Percentiles rank a stretch among this genome's conserved stretches.
Evolutionary conservation across 2,113 vertebrate genomes (phyloP).

Genomic region (Nanorana parkeri): DNA sequence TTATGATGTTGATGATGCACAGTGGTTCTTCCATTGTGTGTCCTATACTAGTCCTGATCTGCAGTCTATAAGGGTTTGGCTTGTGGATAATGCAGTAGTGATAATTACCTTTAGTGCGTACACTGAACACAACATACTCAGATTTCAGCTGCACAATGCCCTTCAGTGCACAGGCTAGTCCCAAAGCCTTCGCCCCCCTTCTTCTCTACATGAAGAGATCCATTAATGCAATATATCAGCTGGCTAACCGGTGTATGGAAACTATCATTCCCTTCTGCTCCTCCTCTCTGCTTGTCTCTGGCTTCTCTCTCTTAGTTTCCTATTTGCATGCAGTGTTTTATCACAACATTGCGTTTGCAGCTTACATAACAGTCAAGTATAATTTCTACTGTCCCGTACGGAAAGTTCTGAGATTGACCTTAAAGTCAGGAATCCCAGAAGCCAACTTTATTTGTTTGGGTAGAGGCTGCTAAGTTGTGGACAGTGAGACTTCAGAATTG

Average conservation of each 20-base stretch:
- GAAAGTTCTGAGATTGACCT: too few relatives aligned
- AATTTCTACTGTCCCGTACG: too few relatives aligned
- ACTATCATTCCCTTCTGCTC: constrained; percentile 15
- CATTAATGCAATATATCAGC: constrained; percentile 53
- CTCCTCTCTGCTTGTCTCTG: constrained; percentile 16
- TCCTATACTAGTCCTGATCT: constrained; percentile 17
- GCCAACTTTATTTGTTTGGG: too few relatives aligned
- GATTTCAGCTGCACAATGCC: constrained; percentile 56
- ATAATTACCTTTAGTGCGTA: constrained; percentile 48
- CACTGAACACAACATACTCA: constrained; percentile 46
- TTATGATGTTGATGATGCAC: neutral
- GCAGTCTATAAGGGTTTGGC: constrained; percentile 51
- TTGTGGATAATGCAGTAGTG: constrained; percentile 52
- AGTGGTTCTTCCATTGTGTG: neutral
- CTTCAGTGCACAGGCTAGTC: constrained; percentile 25
- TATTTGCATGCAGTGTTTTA: neutral
- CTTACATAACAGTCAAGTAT: too few relatives aligned
- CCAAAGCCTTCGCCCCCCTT: constrained; percentile 11
- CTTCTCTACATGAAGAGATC: constrained; percentile 29
- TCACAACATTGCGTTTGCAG: too few relatives aligned
- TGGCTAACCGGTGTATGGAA: constrained; percentile 24
- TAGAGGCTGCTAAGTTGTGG: too few relatives aligned
- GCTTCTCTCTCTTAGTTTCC: neutral
- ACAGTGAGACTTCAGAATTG: too few relatives aligned
- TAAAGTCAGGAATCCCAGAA: too few relatives aligned